A percentile compares a stretch with the other conserved stretches of the same genome.
Evolutionary conservation across 2,113 vertebrate species (phyloP).

Genomic region (Quiscalus mexicanus): DNA sequence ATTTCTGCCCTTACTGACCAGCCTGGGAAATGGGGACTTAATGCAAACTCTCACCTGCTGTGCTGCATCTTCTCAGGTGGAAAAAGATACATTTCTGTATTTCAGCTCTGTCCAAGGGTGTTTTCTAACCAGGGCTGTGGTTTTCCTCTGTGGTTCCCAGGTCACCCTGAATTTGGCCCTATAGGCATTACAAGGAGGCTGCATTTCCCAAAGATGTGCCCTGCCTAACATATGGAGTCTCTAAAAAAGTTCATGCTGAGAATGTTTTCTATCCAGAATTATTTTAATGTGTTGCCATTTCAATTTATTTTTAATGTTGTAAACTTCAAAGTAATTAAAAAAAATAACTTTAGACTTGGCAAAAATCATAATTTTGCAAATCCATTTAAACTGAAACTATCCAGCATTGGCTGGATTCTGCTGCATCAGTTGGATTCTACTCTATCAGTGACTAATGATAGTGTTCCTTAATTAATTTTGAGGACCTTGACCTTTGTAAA

Average conservation of each 20-base stretch:
- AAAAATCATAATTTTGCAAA: conserved; percentile 23
- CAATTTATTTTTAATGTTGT: background rate
- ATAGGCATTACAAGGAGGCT: background rate
- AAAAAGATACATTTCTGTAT: background rate
- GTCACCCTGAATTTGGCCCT: background rate
- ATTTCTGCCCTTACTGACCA: background rate
- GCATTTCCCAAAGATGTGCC: background rate
- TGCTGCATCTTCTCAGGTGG: background rate
- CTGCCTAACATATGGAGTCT: background rate
- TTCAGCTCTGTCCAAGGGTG: background rate
- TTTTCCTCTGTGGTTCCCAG: background rate
- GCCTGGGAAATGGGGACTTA: background rate
- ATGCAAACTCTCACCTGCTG: background rate
- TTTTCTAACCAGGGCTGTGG: background rate
- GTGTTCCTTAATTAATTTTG: conserved; percentile 60
- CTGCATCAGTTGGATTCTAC: conserved; percentile 26
- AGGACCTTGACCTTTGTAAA: conserved; percentile 64
- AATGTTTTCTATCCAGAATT: background rate
- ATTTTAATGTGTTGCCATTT: background rate
- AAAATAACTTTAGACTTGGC: background rate
- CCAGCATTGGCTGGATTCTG: background rate
- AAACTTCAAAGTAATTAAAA: background rate
- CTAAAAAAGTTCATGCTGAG: background rate
- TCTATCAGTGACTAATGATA: conserved; percentile 22
- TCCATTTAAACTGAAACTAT: background rate